These are phyloP conservation scores for Mamestra brassicae DNA, from an alignment of 2,888 invertebrate species.

Conservation along the genomic window DNA sequence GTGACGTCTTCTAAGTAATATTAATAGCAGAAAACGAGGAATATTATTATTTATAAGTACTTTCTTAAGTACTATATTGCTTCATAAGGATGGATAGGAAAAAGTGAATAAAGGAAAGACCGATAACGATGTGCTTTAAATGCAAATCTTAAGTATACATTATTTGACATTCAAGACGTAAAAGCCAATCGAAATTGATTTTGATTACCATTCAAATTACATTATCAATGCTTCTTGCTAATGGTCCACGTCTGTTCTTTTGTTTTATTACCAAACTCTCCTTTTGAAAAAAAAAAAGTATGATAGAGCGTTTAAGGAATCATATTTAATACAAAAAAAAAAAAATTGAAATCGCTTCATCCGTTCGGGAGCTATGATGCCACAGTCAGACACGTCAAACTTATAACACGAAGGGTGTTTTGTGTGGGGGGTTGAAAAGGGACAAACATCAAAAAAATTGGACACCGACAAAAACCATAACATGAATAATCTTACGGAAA, in stretches of 20 bases:
- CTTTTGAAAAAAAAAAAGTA: background rate
- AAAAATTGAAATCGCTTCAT: too few species aligned
- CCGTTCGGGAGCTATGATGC: too few species aligned
- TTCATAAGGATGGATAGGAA: background rate
- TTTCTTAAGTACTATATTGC: too few species aligned
- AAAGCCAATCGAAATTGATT: conserved; percentile 50
- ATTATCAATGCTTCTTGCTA: conserved; percentile 31
- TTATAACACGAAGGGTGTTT: too few species aligned
- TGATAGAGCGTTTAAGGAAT: too few species aligned
- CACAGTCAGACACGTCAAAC: too few species aligned
- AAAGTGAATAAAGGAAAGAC: conserved; percentile 13
- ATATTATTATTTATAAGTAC: background rate
- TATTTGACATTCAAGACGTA: conserved; percentile 43
- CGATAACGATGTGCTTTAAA: conserved; percentile 45
- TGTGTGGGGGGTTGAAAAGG: too few species aligned
- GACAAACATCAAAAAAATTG: background rate
- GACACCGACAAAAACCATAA: background rate
- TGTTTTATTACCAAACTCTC: conserved; percentile 4
- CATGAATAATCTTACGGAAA: background rate
- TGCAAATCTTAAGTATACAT: conserved; percentile 49
- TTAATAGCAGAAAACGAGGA: background rate
- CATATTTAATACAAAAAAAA: too few species aligned
- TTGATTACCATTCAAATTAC: conserved; percentile 53
- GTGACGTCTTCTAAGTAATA: background rate
- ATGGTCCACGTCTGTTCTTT: conserved; percentile 13